Percentiles rank a stretch among this genome's conserved stretches.
These are phyloP conservation scores for Pipra filicauda DNA, from an alignment of 2,113 vertebrate genomes.

Conservation along the genomic window DNA sequence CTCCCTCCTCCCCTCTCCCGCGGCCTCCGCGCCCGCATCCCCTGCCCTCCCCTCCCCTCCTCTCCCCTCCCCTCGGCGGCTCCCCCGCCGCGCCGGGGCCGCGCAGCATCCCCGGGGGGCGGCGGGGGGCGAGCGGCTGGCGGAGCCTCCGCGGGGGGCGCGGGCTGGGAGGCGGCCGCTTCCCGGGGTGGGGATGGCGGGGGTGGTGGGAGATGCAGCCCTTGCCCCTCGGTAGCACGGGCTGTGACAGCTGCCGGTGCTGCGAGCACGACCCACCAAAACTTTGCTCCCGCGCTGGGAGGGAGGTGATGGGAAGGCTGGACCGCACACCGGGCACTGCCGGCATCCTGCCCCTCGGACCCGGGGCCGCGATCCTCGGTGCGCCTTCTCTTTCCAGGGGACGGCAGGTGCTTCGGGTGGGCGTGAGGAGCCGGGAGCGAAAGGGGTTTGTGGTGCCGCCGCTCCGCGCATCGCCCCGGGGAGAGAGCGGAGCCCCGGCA, in stretches of 20 bases:
- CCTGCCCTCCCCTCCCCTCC: not conserved
- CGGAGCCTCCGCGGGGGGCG: not conserved
- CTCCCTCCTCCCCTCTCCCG: not conserved
- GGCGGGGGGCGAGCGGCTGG: not conserved
- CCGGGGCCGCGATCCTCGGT: not conserved
- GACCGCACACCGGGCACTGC: not conserved
- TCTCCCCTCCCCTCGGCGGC: not conserved
- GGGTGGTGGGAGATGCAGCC: not conserved
- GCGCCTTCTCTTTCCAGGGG: not conserved
- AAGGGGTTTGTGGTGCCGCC: not conserved
- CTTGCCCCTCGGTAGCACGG: not conserved
- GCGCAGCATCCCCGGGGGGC: not conserved
- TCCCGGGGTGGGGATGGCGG: not conserved
- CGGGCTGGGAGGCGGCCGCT: not conserved
- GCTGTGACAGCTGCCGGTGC: not conserved
- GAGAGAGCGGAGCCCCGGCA: not conserved
- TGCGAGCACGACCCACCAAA: not conserved
- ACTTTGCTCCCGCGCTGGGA: not conserved
- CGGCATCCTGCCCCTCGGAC: not conserved
- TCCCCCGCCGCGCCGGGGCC: not conserved
- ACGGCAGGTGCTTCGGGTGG: not conserved
- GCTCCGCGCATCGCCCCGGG: not conserved
- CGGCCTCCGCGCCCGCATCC: not conserved
- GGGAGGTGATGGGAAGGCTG: not conserved
- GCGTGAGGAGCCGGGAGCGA: not conserved